Evolutionary conservation across 1,140 invertebrate genomes (phyloP), one percentile per base, ranked within the genome.

Genomic region (Drosophila aff.): DNA sequence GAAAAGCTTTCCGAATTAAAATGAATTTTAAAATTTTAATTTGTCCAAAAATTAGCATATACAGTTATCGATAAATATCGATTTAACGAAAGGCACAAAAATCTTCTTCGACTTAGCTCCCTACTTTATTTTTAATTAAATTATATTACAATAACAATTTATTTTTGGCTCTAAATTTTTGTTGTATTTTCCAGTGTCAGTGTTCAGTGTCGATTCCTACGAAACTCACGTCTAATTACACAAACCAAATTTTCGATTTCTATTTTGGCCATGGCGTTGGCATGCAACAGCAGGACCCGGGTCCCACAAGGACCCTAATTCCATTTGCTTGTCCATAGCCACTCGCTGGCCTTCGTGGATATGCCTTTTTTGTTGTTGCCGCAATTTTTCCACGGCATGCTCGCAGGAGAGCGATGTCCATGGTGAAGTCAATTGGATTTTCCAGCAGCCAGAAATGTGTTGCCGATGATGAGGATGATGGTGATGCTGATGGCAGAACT

Each of bases 211-310:
- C 28, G 21, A n/a, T 47, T 31, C 55, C 46, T 50, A 46, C 40
- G 41, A 53, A 74, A 72, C 66, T 84, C 58, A 38, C 57, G 68
- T 78, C 57, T 83, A 89, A 89, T 89, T 87, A 71, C 67, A 77
- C 72, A 87, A 82, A 69, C 77, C 68, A 58, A 68, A 83, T 83
- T 26, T 57, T 57, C 36, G 36, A 55, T 40, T 55, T 55, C 52
- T 36, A 40, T 57, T 87, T 87, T 46, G 46, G 47, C 52, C 61
- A 67, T 49, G 72, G 63, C 52, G 65, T 61, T 61, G 61, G 57
- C 44, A 60, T 58, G 44, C 33, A 16, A 11, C 58, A n/a, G 62
- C 38, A 23, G 52, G 52, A 38, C 52, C 53, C 53, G 11, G 46
- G 13, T 55, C 40, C 60, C 74, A 55, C 47, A 33, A 57, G 68